Evolutionary conservation across 2,888 invertebrate genomes (phyloP).

Genomic region (Aplocera efformata): DNA sequence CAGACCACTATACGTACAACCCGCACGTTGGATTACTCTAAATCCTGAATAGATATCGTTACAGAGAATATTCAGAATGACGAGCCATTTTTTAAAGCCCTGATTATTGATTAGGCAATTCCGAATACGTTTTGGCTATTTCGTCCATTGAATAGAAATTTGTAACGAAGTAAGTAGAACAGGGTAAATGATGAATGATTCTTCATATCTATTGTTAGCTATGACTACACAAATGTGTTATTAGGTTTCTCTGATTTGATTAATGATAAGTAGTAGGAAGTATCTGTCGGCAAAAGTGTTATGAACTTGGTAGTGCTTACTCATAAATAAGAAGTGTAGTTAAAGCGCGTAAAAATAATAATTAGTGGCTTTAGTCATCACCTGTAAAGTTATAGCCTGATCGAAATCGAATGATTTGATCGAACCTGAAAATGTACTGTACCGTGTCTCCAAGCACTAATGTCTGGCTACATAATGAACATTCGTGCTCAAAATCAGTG

Average conservation of each 20-base stretch:
- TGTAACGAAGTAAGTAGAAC: neutral
- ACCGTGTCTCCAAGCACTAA: neutral
- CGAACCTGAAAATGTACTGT: no score
- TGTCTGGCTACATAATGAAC: constrained; percentile 6
- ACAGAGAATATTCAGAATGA: constrained; percentile 14
- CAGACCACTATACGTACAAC: constrained; percentile 23
- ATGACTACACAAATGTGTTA: neutral
- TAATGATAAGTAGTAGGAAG: constrained; percentile 1
- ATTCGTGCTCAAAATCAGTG: constrained; percentile 27
- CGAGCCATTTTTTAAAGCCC: constrained; percentile 8
- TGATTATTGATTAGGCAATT: constrained; percentile 3
- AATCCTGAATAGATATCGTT: constrained; percentile 20
- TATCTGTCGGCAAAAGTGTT: neutral
- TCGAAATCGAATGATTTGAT: no score
- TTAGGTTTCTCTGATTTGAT: neutral
- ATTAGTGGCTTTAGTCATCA: no score
- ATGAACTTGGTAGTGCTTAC: neutral
- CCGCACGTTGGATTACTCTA: constrained; percentile 26
- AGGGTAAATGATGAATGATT: neutral
- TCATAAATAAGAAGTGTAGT: no score
- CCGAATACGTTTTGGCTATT: constrained; percentile 1
- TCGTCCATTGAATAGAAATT: neutral
- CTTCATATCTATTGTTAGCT: neutral
- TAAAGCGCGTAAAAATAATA: no score
- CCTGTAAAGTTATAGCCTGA: no score